These are phyloP conservation scores for Spodoptera litura DNA, from an alignment of 1,140 invertebrate species.

Conservation along the genomic window DNA sequence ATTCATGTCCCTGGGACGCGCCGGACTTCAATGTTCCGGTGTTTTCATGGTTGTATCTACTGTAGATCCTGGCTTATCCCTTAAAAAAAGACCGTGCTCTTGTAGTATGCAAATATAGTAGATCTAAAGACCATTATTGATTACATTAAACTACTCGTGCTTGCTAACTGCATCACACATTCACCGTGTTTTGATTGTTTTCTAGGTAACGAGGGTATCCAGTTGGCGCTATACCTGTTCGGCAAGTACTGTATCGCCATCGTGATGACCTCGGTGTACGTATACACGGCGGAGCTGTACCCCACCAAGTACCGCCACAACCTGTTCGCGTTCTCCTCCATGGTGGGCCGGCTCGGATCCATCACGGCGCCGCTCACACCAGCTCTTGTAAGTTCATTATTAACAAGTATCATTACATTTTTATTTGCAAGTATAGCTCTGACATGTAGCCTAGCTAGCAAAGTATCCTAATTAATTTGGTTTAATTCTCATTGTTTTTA, in stretches of 20 bases:
- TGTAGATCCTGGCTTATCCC: too few relatives aligned
- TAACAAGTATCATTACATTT: background rate
- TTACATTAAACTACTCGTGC: background rate
- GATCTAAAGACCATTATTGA: background rate
- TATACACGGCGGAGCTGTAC: slow-evolving; percentile 90
- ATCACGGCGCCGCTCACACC: slow-evolving; percentile 91
- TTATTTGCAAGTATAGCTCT: too few relatives aligned
- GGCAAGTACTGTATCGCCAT: slow-evolving; percentile 91
- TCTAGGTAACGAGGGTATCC: slow-evolving; percentile 61
- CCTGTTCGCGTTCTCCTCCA: slow-evolving; percentile 89
- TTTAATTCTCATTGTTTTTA: too few relatives aligned
- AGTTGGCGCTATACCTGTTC: slow-evolving; percentile 87
- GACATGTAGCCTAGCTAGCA: too few relatives aligned
- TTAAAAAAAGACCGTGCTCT: too few relatives aligned
- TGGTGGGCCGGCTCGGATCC: slow-evolving; percentile 90
- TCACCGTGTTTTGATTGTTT: background rate
- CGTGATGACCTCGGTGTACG: slow-evolving; percentile 89
- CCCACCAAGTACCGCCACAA: slow-evolving; percentile 89
- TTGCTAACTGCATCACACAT: background rate
- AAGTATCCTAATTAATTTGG: too few relatives aligned
- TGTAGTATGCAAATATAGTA: too few relatives aligned
- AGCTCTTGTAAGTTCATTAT: slow-evolving; percentile 68
- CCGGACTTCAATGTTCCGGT: too few relatives aligned
- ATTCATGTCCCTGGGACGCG: too few relatives aligned
- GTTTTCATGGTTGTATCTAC: too few relatives aligned